A percentile compares a stretch with the other conserved stretches of the same genome.
These are phyloP conservation scores for Pachyuromys duprasi DNA, from an alignment of 2,797 vertebrate species.

Conservation along the genomic window DNA sequence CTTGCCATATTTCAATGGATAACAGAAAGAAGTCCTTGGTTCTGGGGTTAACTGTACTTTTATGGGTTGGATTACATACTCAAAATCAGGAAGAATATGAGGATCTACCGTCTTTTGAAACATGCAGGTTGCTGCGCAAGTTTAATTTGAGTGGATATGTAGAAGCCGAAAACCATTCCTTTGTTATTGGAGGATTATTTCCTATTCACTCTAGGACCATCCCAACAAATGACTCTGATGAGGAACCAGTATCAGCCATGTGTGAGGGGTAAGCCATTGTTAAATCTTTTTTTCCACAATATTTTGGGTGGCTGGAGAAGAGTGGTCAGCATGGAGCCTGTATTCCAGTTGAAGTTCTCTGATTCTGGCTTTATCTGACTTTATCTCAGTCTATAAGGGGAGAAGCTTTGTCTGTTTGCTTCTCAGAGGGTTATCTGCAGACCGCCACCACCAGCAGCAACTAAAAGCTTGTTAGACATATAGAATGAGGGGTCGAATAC, in stretches of 20 bases:
- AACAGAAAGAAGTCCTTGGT: constrained; percentile 73
- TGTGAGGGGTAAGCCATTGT: constrained; percentile 90
- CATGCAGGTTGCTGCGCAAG: constrained; percentile 91
- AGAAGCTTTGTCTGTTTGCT: background rate
- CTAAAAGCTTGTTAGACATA: background rate
- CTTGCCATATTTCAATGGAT: constrained; percentile 60
- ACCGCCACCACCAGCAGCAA: background rate
- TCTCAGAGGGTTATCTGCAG: background rate
- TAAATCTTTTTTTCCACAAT: background rate
- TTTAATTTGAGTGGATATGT: constrained; percentile 92
- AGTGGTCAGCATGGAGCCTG: background rate
- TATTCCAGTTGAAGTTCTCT: background rate
- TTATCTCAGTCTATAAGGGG: background rate
- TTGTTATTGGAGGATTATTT: constrained; percentile 92
- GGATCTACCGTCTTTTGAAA: too few relatives aligned
- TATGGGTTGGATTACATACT: constrained; percentile 67
- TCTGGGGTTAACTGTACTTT: constrained; percentile 82
- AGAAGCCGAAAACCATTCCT: constrained; percentile 88
- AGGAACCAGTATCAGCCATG: constrained; percentile 87
- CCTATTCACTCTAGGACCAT: constrained; percentile 89
- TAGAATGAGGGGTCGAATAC: background rate
- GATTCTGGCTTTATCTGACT: background rate
- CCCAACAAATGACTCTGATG: constrained; percentile 86
- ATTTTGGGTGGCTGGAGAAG: too few relatives aligned
- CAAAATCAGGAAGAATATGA: constrained; percentile 64